Conservation (phyloP, 2,113 vertebrate species). For the Caloenas nicobarica region DNA sequence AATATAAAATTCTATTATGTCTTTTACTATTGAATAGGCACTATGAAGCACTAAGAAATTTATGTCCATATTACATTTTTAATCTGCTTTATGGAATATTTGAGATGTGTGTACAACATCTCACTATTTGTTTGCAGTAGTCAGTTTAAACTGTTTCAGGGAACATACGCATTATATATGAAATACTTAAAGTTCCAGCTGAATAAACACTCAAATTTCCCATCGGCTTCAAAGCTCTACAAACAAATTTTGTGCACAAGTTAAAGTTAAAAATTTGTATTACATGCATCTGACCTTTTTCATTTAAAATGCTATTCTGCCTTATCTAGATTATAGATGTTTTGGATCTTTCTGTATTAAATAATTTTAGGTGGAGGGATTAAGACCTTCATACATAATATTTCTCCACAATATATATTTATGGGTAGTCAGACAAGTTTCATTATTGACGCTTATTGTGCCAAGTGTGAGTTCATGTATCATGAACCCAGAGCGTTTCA, state of each 20-base stretch:
- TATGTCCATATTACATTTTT: not conserved
- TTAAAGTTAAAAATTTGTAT: not conserved
- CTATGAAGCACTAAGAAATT: not conserved
- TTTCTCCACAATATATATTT: slow-evolving; percentile 21
- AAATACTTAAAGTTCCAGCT: slow-evolving; percentile 13
- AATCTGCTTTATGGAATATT: not conserved
- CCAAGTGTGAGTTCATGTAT: not conserved
- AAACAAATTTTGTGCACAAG: not conserved
- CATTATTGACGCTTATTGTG: not conserved
- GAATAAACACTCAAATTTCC: slow-evolving; percentile 1
- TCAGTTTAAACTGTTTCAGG: not conserved
- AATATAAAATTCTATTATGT: not conserved
- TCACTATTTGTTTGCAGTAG: not conserved
- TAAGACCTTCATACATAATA: not conserved
- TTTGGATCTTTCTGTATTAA: not conserved
- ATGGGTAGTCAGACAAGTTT: not conserved
- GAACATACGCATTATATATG: not conserved
- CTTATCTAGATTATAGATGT: not conserved
- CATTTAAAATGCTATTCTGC: not conserved
- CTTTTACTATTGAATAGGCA: not conserved
- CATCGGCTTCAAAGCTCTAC: not conserved
- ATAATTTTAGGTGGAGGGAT: not conserved
- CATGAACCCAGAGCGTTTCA: not conserved
- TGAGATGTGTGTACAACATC: not conserved
- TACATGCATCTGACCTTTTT: not conserved